Evolutionary conservation across 2,797 vertebrate genomes (phyloP), one percentile per base, ranked within the genome.

Genomic region (Rachycentron canadum): DNA sequence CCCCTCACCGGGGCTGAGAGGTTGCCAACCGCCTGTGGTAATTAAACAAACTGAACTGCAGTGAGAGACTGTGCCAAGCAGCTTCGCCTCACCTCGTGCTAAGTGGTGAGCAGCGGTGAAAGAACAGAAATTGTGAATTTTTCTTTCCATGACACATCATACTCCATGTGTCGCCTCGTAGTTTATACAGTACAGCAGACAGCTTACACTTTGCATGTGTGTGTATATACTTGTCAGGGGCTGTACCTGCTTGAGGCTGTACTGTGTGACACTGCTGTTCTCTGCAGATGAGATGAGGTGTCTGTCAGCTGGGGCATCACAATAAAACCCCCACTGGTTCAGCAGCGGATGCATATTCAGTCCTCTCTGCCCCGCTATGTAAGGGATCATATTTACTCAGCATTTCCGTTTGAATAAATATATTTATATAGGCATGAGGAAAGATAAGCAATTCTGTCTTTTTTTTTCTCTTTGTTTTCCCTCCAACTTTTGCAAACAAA

Each of bases 271-370:
- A 75, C 74, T 74, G 75, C 75, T 81, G 61, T 75, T 90, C 60
- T 86, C 83, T 75, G n/a, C 67, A 83, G 88, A 91, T 86, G 81
- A 84, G 89, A 92, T 90, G 87, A 91, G 79, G 78, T 75, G 69
- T 73, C 81, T 88, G 87, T 93, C 89, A 93, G 81, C 88, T 71
- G 76, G 81, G 76, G 78, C 79, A 65, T 85, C 76, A 75, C 85
- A 88, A 45, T 83, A 67, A 79, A 83, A 68, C 84, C 78, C 81
- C 73, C 52, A 36, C 69, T 77, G 86, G 19, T 91, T 89, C 72
- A 89, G 92, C 93, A 76, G 57, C 23, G 17, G 73, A 83, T 86
- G 93, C 92, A 92, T 82, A 88, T 94, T 94, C 82, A 71, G 65
- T 72, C 72, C 74, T 65, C 41, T 82, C 76, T 43, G 52, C 55